Conservation (phyloP, 2,888 invertebrate species). For the Acanthosepion lycidas region DNA sequence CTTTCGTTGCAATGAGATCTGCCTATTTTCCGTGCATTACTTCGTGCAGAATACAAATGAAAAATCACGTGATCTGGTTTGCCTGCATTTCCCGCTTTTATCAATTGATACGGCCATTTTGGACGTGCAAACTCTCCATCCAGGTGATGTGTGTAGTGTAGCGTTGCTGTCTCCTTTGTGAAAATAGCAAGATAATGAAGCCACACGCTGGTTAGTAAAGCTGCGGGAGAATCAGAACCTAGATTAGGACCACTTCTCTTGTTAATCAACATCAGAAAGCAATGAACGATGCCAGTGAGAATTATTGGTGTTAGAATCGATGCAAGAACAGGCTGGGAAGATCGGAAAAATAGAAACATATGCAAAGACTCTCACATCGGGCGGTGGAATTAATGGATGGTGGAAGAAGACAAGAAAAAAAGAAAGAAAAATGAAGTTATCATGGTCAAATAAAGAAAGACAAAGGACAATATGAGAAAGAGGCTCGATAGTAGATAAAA, state of each 20-base stretch:
- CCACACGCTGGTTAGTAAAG: slow-evolving; percentile 1
- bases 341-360: not conserved
- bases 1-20: not conserved
- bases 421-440: not conserved
- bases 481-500: not conserved
- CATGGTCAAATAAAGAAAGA: not conserved
- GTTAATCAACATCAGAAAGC: not conserved
- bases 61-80: not conserved
- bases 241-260: not conserved
- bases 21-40: not conserved
- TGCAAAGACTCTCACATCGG: not conserved
- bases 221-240: not conserved
- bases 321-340: not conserved
- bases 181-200: slow-evolving; percentile 16
- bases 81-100: not conserved
- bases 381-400: not conserved
- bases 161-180: slow-evolving; percentile 4
- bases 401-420: not conserved
- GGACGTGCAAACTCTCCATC: not conserved
- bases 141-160: slow-evolving; percentile 16
- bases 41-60: not conserved
- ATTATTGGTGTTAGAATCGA: not conserved
- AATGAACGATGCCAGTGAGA: not conserved
- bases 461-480: not conserved
- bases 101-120: slow-evolving; percentile 15